A percentile compares a stretch with the other conserved stretches of the same genome.
phyloP scores from a whole-genome alignment of 2,797 vertebrate genomes.

The Sphaeramia orbicularis region DNA sequence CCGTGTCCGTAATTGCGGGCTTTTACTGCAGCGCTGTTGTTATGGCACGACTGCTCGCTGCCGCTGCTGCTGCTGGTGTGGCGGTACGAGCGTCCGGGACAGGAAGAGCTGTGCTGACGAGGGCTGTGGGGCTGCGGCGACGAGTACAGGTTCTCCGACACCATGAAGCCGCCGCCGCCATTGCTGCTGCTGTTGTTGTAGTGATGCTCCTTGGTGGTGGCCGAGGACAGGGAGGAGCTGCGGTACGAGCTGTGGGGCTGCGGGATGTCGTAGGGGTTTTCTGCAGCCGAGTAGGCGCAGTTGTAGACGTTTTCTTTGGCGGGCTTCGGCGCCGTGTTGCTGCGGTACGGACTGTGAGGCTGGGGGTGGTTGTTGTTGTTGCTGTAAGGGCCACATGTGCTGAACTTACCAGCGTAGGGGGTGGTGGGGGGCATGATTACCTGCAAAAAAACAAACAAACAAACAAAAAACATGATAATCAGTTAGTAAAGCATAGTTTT shows the following conservation, averaged over 20 bases:
- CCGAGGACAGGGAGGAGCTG: constrained; percentile 58
- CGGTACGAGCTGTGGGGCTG: constrained; percentile 68
- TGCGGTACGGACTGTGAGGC: constrained; percentile 71
- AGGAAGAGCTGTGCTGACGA: constrained; percentile 69
- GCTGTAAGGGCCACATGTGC: constrained; percentile 86
- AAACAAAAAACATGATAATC: constrained; percentile 5
- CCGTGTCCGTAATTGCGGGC: constrained; percentile 58
- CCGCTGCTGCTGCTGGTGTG: constrained; percentile 63
- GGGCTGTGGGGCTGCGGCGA: constrained; percentile 64
- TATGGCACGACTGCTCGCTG: constrained; percentile 72
- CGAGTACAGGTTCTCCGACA: constrained; percentile 71
- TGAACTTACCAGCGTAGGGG: constrained; percentile 92
- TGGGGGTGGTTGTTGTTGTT: constrained; percentile 73
- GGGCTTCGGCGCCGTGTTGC: constrained; percentile 37
- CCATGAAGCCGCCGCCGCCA: neutral
- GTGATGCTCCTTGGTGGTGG: constrained; percentile 56
- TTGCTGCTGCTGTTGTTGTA: constrained; percentile 44
- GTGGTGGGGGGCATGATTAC: constrained; percentile 94
- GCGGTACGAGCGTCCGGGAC: constrained; percentile 66
- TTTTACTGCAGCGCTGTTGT: constrained; percentile 33
- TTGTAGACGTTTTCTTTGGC: constrained; percentile 64
- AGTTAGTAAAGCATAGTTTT: neutral
- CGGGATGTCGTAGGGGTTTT: constrained; percentile 78
- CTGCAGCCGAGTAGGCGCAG: constrained; percentile 35
- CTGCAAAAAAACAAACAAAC: constrained; percentile 46